A percentile compares a stretch with the other conserved stretches of the same genome.
Conservation (phyloP, 2,797 vertebrate genomes). For the Mareca strepera region DNA sequence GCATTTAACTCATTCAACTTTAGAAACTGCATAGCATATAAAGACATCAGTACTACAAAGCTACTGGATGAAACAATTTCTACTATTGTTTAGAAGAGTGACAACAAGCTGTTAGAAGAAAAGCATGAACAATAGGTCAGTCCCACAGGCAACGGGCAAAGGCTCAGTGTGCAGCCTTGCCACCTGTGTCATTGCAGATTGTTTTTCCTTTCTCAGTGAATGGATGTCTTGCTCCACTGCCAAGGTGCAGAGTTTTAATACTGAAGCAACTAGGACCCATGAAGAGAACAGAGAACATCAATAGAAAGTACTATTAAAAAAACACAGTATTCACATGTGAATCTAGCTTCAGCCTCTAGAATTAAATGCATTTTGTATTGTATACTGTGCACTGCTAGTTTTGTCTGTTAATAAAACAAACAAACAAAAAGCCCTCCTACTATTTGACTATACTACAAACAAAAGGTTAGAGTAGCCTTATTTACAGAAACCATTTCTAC, state of each 20-base stretch:
- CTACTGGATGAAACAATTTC: constrained; percentile 19
- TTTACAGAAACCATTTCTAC: background rate
- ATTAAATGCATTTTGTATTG: background rate
- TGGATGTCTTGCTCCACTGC: background rate
- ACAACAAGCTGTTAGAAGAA: constrained; percentile 50
- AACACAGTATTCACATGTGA: background rate
- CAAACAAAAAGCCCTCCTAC: fast-evolving
- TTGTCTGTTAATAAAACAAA: background rate
- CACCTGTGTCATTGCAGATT: background rate
- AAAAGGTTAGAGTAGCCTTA: background rate
- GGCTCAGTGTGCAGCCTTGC: background rate
- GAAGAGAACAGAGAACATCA: background rate
- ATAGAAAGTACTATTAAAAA: background rate
- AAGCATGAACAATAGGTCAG: constrained; percentile 33
- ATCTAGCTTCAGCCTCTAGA: background rate
- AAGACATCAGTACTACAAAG: constrained; percentile 36
- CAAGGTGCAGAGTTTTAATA: background rate
- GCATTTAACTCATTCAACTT: constrained; percentile 28
- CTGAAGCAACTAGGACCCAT: background rate
- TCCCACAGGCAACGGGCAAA: constrained; percentile 2
- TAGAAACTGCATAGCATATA: constrained; percentile 17
- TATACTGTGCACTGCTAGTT: background rate
- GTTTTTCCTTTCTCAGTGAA: background rate
- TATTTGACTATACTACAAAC: background rate
- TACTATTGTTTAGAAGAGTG: constrained; percentile 44